Percentiles rank a stretch among this genome's conserved stretches.
phyloP scores from a whole-genome alignment of 1,140 invertebrate species.

The Sitobion miscanthi region DNA sequence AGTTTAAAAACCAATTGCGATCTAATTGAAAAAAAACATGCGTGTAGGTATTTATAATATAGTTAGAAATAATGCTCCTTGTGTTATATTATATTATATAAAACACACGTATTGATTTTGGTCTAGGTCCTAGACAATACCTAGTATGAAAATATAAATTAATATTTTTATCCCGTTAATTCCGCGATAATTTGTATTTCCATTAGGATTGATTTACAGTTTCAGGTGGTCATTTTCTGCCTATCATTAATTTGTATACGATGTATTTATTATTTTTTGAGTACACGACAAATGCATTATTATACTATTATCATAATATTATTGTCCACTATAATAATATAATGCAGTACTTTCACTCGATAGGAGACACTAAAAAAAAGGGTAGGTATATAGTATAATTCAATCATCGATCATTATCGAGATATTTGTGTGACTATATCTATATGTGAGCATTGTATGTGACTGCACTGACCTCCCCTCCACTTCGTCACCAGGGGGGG shows the following conservation, averaged over 20 bases:
- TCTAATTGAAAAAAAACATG: background rate
- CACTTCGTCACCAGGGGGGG: background rate
- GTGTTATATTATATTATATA: background rate
- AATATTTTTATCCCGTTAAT: background rate
- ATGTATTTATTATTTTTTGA: background rate
- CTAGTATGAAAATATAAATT: background rate
- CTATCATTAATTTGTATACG: background rate
- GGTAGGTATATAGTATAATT: constrained; percentile 29
- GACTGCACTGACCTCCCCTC: constrained; percentile 16
- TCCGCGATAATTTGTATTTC: background rate
- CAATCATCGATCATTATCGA: constrained; percentile 51
- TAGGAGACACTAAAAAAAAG: background rate
- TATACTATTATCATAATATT: constrained; percentile 13
- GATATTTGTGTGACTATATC: background rate
- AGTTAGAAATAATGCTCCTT: background rate
- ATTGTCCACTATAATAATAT: background rate
- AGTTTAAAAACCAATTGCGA: background rate
- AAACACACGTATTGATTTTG: background rate
- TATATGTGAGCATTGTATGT: background rate
- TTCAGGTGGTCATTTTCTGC: background rate
- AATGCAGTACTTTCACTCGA: constrained; percentile 13
- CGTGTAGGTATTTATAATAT: background rate
- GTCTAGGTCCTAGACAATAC: too few species aligned
- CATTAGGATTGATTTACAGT: background rate
- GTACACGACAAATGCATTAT: background rate